phyloP scores from a whole-genome alignment of 92 coral and sea anemone genomes.

The Epizoanthus illoricatus region DNA sequence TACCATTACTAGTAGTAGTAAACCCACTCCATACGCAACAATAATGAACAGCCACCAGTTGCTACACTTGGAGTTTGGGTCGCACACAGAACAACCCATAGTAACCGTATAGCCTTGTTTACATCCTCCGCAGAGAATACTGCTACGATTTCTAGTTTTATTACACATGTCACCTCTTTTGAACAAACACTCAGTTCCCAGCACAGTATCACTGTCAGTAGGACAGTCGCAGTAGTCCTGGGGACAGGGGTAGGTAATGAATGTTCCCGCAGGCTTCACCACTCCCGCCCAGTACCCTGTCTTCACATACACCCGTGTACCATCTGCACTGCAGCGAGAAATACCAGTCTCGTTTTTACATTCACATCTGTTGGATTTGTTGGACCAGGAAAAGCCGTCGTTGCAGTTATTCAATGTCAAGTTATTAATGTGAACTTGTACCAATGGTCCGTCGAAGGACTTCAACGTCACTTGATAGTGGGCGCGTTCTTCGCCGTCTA shows the following conservation, averaged over 20 bases:
- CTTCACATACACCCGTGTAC: constrained; percentile 12
- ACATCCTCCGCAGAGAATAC: constrained; percentile 15
- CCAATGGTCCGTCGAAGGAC: background rate
- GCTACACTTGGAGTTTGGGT: background rate
- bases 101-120: background rate
- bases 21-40: background rate
- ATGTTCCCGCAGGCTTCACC: background rate
- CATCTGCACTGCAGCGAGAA: constrained; percentile 29
- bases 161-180: constrained; percentile 26
- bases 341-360: constrained; percentile 8
- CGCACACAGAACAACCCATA: constrained; percentile 13
- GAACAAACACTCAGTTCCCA: constrained; percentile 40
- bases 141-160: background rate
- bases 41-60: constrained; percentile 1
- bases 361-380: background rate
- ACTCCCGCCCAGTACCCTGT: constrained; percentile 33
- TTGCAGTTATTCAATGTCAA: constrained; percentile 2
- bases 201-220: background rate
- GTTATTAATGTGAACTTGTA: constrained; percentile 7
- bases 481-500: background rate
- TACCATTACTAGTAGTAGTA: background rate
- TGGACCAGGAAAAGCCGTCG: constrained; percentile 14
- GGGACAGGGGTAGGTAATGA: constrained; percentile 12
- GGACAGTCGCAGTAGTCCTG: constrained; percentile 5
- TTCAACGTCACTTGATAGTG: constrained; percentile 2